Base-by-base conservation (phyloP, 2,888 invertebrate genomes). In the Drosophila meridionalis region DNA sequence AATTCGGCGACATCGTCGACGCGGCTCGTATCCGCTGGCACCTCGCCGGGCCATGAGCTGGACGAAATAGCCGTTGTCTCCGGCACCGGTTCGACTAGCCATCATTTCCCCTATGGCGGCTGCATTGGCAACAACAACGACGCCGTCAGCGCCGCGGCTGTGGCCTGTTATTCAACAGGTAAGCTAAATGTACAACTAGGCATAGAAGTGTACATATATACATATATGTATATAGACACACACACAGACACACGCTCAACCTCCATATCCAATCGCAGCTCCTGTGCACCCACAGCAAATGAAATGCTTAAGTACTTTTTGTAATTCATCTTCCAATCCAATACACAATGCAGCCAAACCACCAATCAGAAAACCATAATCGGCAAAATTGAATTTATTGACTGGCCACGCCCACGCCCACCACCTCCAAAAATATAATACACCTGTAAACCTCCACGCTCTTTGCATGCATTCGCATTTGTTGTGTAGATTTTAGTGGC, bases 51-150 rank as follows among this genome's bases (percentile, higher is more conserved):
- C 67, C 95, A 95, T 93, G 95, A 95, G 90, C 93, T 95, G 78
- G 95, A 95, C 87, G 95, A 95, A 93, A 95, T 96, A 89, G 95
- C 96, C 72, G 94, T 96, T 82, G 95, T 96, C 78, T 95, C 95
- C 57, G 95, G 95, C 80, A 94, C 94, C 82, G 95, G 95, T 71
- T 92, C 93, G 76, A 92, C 93, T 58, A 92, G 91, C 80, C 92
- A 93, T 88, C 92, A 91, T 84, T 88, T 92, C 80, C 86, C 92
- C 75, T 92, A 92, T 90, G 92, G 91, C 84, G 91, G 91, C 79
- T 89, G 90, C 66, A 86, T 88, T 77, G 85, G 90, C 76, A 83
- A 77, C 30, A 87, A 80, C 70, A 87, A 87, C 78, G 89, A 84
- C 71, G 87, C 83, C 83, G 85, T 78, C 83, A 90, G 89, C 89